Conservation (phyloP, 2,797 vertebrate species). For the Hylomyscus alleni region DNA sequence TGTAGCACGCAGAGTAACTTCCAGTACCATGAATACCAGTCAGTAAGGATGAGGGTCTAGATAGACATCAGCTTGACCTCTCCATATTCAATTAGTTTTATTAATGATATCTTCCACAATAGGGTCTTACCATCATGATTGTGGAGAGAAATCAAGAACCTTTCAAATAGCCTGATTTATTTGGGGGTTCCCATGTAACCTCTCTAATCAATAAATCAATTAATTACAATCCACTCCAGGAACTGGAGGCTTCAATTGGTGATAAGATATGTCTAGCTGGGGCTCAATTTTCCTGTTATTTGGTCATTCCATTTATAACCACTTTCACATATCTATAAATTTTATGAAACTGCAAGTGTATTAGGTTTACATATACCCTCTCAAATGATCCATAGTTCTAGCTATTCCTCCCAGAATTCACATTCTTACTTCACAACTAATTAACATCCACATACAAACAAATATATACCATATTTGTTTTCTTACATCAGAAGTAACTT, state of each 20-base stretch:
- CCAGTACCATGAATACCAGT: background rate
- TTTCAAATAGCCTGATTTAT: background rate
- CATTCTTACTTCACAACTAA: no score
- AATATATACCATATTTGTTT: no score
- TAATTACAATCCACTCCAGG: background rate
- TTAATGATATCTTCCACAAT: background rate
- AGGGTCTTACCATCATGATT: background rate
- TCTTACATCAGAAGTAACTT: no score
- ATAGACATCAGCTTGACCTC: background rate
- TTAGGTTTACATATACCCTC: no score
- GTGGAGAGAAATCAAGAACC: background rate
- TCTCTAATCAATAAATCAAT: background rate
- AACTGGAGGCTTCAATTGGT: background rate
- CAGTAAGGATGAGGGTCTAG: background rate
- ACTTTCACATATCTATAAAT: no score
- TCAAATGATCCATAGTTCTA: no score
- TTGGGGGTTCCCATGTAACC: background rate
- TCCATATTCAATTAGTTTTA: background rate
- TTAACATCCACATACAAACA: no score
- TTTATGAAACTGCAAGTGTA: no score
- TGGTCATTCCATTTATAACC: no score
- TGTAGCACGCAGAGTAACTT: background rate
- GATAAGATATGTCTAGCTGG: no score
- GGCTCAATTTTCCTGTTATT: no score
- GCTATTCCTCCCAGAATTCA: no score